These are phyloP conservation scores for Acrocephalus arundinaceus DNA, from an alignment of 2,113 vertebrate species.

Conservation along the genomic window DNA sequence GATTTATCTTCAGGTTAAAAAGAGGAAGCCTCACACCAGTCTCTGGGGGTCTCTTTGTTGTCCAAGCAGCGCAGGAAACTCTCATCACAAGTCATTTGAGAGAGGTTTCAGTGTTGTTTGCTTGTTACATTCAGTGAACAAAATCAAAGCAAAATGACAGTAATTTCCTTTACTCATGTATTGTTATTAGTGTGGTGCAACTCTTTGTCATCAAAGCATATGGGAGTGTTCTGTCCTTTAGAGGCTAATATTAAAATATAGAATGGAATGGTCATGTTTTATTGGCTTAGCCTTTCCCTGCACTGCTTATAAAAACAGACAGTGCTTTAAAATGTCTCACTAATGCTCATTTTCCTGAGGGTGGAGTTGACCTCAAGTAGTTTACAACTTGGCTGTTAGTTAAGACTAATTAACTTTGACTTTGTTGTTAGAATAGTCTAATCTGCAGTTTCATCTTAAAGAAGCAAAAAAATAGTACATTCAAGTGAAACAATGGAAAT, in stretches of 20 bases:
- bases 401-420: conserved; percentile 80
- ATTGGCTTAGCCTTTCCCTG: conserved; percentile 84
- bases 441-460: conserved; percentile 73
- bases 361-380: conserved; percentile 74
- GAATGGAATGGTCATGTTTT: conserved; percentile 78
- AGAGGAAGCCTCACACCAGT: conserved; percentile 10
- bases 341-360: conserved; percentile 78
- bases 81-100: background rate
- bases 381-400: conserved; percentile 78
- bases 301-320: conserved; percentile 86
- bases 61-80: background rate
- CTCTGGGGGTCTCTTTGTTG: conserved; percentile 1
- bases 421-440: conserved; percentile 73
- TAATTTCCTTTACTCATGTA: conserved; percentile 68
- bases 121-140: conserved; percentile 46
- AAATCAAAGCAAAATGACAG: conserved; percentile 70
- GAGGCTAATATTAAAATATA: conserved; percentile 81
- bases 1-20: conserved; percentile 62
- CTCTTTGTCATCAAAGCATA: conserved; percentile 73
- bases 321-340: conserved; percentile 79
- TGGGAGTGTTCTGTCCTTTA: conserved; percentile 72
- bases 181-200: conserved; percentile 69
- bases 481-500: conserved; percentile 22
- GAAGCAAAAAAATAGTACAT: conserved; percentile 45
- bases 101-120: conserved; percentile 54